Conservation (phyloP, 2,888 invertebrate species). For the Drosophila paranaensis region DNA sequence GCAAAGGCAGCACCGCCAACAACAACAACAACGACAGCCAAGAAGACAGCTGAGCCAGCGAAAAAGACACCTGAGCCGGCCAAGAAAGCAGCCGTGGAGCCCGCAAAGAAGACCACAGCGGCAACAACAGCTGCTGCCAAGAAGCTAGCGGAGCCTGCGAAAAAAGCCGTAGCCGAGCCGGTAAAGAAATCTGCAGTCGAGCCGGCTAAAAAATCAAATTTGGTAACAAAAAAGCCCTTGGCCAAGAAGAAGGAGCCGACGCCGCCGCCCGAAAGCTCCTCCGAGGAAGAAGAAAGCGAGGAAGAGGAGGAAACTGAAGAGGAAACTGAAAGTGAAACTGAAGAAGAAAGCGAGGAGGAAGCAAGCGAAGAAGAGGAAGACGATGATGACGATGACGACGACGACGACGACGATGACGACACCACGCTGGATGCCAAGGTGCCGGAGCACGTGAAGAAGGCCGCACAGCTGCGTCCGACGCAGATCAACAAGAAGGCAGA, state of each 20-base stretch:
- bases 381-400: constrained; percentile 65
- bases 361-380: constrained; percentile 65
- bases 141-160: constrained; percentile 49
- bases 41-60: constrained; percentile 64
- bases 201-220: constrained; percentile 49
- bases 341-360: constrained; percentile 67
- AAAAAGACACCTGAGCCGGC: constrained; percentile 56
- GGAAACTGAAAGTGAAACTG: constrained; percentile 57
- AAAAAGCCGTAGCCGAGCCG: constrained; percentile 46
- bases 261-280: constrained; percentile 76
- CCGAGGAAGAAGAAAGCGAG: constrained; percentile 66
- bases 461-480: constrained; percentile 68
- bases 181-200: constrained; percentile 61
- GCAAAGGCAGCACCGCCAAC: constrained; percentile 41
- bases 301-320: constrained; percentile 31
- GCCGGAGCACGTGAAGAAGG: constrained; percentile 72
- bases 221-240: constrained; percentile 53
- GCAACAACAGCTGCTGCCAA: constrained; percentile 44
- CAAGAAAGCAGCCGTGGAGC: constrained; percentile 53
- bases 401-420: constrained; percentile 60
- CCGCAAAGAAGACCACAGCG: constrained; percentile 46
- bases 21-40: constrained; percentile 75
- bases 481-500: constrained; percentile 74
- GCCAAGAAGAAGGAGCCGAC: constrained; percentile 82
- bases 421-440: constrained; percentile 65